phyloP scores from a whole-genome alignment of 2,113 vertebrate species.

The Rattus norvegicus region DNA sequence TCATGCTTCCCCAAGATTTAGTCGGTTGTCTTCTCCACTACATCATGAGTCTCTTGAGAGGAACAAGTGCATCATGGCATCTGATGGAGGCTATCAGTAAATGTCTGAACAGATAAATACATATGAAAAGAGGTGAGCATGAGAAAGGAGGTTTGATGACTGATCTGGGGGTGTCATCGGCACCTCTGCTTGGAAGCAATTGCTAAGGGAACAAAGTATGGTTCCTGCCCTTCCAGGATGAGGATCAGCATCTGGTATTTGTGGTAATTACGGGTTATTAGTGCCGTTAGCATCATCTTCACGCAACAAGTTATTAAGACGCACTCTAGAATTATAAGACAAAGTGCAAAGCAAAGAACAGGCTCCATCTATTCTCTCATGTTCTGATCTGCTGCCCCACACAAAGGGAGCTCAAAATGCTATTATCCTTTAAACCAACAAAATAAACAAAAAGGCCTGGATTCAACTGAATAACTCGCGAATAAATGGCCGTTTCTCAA shows the following conservation, averaged over 20 bases:
- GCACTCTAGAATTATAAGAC: slow-evolving; percentile 70
- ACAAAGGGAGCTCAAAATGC: slow-evolving; percentile 65
- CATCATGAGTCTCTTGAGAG: not conserved
- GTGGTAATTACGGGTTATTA: slow-evolving; percentile 62
- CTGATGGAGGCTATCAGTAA: not conserved
- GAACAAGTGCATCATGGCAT: not conserved
- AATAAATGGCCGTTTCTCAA: slow-evolving; percentile 63
- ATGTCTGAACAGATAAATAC: slow-evolving; percentile 18
- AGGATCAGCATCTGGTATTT: slow-evolving; percentile 57
- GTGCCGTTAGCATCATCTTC: slow-evolving; percentile 61
- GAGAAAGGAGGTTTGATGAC: slow-evolving; percentile 20
- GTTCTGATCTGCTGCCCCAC: slow-evolving; percentile 2
- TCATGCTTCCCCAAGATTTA: not conserved
- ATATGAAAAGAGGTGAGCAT: not conserved
- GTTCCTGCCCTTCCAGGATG: slow-evolving; percentile 46
- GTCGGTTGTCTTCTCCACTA: not conserved
- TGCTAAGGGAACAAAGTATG: slow-evolving; percentile 58
- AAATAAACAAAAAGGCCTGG: slow-evolving; percentile 49
- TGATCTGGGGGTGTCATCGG: not conserved
- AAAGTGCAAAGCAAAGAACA: slow-evolving; percentile 63
- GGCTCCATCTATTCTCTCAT: slow-evolving; percentile 59
- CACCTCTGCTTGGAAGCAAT: slow-evolving; percentile 59
- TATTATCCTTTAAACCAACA: slow-evolving; percentile 73
- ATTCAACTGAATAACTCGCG: slow-evolving; percentile 51
- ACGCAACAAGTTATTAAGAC: slow-evolving; percentile 59